Percentiles rank a stretch among this genome's conserved stretches.
phyloP scores from a whole-genome alignment of 2,113 vertebrate species.

The Petromus typicus region DNA sequence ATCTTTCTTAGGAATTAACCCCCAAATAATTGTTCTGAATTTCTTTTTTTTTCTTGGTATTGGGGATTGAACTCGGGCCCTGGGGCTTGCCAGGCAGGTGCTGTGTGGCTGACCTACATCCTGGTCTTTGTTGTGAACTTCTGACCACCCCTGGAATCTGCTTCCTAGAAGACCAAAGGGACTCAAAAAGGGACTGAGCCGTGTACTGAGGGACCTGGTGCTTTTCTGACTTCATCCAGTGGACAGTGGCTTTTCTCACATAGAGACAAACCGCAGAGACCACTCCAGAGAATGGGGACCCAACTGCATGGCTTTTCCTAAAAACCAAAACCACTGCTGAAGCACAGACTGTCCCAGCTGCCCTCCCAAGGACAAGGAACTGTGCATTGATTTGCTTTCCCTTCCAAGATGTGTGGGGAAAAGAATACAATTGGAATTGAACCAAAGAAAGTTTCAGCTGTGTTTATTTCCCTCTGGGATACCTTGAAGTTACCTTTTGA shows the following conservation, averaged over 20 bases:
- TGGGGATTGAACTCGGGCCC: no score
- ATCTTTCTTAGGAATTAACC: not conserved
- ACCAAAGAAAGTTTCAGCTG: not conserved
- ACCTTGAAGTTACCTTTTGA: not conserved
- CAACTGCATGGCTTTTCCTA: not conserved
- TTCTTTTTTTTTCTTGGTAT: no score
- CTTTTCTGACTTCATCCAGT: not conserved
- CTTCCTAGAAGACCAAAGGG: not conserved
- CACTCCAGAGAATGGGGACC: not conserved
- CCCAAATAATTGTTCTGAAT: not conserved
- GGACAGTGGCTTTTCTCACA: not conserved
- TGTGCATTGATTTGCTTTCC: not conserved
- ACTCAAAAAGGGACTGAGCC: not conserved
- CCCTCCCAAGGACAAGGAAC: not conserved
- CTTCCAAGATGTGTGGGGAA: not conserved
- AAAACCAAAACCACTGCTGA: not conserved
- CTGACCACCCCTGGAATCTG: not conserved
- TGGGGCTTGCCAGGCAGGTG: no score
- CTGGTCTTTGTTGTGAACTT: not conserved
- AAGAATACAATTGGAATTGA: not conserved
- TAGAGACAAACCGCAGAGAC: not conserved
- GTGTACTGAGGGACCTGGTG: not conserved
- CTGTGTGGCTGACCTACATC: no score
- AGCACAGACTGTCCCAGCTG: not conserved
- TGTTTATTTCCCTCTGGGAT: not conserved